phyloP scores from a whole-genome alignment of 2,797 vertebrate genomes.

The Anguilla pacifica region DNA sequence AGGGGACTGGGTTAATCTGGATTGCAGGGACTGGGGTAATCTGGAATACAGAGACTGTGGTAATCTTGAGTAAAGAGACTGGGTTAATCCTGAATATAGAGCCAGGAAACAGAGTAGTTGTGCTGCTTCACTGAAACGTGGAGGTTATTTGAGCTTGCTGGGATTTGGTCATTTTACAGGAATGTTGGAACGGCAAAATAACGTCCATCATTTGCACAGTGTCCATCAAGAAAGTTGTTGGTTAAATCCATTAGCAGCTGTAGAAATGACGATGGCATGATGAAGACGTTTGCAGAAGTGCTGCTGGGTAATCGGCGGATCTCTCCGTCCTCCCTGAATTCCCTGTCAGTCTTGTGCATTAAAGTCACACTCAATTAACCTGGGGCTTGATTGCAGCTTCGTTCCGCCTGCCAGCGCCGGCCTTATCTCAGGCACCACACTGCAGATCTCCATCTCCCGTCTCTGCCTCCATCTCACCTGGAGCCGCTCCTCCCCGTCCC shows the following conservation, averaged over 20 bases:
- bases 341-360: background rate
- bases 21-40: background rate
- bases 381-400: background rate
- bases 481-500: background rate
- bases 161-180: background rate
- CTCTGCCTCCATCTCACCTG: background rate
- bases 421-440: background rate
- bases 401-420: background rate
- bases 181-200: background rate
- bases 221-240: background rate
- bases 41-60: background rate
- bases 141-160: background rate
- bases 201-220: background rate
- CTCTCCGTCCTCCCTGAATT: background rate
- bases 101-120: background rate
- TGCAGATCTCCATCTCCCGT: background rate
- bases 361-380: conserved; percentile 21
- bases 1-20: background rate
- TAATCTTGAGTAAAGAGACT: background rate
- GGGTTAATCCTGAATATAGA: background rate
- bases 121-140: background rate
- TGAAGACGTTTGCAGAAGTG: background rate
- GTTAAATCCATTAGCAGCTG: background rate
- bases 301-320: background rate
- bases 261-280: background rate